phyloP scores from a whole-genome alignment of 30 jellyfish, hydroid and myxozoan genomes.

The Pelagia noctiluca region DNA sequence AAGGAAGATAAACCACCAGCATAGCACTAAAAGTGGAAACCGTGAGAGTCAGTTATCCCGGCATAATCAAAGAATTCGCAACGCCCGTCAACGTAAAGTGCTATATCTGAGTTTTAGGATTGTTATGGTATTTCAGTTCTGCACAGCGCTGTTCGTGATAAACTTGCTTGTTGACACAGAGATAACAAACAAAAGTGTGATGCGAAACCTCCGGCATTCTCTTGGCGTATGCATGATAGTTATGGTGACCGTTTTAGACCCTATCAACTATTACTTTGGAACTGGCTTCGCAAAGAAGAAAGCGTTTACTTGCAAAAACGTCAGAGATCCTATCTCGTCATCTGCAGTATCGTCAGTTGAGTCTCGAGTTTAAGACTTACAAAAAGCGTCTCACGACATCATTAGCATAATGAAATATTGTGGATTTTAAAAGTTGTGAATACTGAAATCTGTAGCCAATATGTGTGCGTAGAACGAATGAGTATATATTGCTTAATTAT shows the following conservation, averaged over 20 bases:
- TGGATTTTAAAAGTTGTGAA: too few relatives aligned
- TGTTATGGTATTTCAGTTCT: slow-evolving; percentile 5
- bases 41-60: too few relatives aligned
- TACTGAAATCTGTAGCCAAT: too few relatives aligned
- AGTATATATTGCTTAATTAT: too few relatives aligned
- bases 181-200: neutral
- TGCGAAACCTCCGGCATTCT: neutral
- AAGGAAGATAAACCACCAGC: neutral
- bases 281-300: neutral
- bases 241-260: slow-evolving; percentile 9
- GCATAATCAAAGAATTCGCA: neutral
- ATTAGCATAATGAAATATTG: too few relatives aligned
- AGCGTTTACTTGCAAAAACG: too few relatives aligned
- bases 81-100: slow-evolving; percentile 9
- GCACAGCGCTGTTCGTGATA: slow-evolving; percentile 12
- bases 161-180: neutral
- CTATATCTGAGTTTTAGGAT: slow-evolving; percentile 22
- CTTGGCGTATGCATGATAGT: slow-evolving; percentile 28
- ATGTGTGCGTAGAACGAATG: too few relatives aligned
- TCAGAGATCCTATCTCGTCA: too few relatives aligned
- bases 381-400: too few relatives aligned
- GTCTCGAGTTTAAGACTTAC: too few relatives aligned
- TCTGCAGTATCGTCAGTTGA: too few relatives aligned
- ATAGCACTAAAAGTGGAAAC: too few relatives aligned
- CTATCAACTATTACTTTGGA: slow-evolving; percentile 15